Base-by-base conservation (phyloP, 2,113 vertebrate species). In the Corydoras sp. region DNA sequence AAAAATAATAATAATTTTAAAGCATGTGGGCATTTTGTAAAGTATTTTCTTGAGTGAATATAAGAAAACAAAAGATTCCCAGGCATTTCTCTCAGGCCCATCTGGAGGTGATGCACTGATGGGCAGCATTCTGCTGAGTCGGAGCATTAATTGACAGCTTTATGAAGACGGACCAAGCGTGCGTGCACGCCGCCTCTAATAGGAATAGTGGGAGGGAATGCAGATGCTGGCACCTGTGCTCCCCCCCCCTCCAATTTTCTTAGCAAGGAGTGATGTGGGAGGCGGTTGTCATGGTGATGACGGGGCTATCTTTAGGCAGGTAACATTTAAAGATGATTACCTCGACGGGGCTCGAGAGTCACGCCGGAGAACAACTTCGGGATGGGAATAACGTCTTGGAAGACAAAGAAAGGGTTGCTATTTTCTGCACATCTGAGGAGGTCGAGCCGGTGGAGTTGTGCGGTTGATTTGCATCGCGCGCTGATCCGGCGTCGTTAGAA, bases 251-350 rank as follows among this genome's bases (percentile, higher is more conserved):
- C n/a, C 58, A 69, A 74, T 78, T 78, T 80, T 58, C 76, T 80
- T 72, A 68, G 61, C 65, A 69, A 67, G 66, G 74, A 78, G 61
- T 74, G 78, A 78, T 80, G 54, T 58, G 62, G 69, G 68, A 74
- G 69, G 32, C 54, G 66, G 78, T 82, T 66, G 78, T 76, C 73
- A 82, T 82, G 78, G 76, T 60, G 65, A 82, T 72, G 32, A 61
- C 51, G 29, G 14, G 69, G 67, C 73, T 71, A 79, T 80, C 80
- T 79, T 80, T 81, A 77, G 80, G 68, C 69, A 76, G 77, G 77
- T 81, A 80, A 64, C 71, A 77, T 77, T 78, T 74, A 62, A 71
- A 62, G 74, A 81, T 59, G 64, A 74, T 71, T 76, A 74, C 71
- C 71, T 76, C 53, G 56, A 66, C 68, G 29, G 24, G 61, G 65